Base-by-base conservation (phyloP, 2,888 invertebrate genomes). In the Rotaria socialis region DNA sequence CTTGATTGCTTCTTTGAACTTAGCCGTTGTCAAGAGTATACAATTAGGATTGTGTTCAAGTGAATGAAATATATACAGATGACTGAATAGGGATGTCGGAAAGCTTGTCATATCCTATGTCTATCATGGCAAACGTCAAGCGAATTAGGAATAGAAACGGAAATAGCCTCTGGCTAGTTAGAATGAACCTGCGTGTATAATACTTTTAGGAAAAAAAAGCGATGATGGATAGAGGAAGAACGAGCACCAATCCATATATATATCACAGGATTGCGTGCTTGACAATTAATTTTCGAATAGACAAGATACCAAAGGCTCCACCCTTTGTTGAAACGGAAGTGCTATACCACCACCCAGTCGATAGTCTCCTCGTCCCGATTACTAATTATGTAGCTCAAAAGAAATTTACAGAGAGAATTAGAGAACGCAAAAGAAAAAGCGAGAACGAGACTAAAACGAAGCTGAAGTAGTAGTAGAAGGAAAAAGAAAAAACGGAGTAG, bases 361-460 rank as follows among this genome's bases (percentile, higher is more conserved):
- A 67, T 67, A 14, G 67, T 67, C 67, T 67, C 67, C 67, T 67
- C 67, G 35, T 67, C 67, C 67, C 67, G 67, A 67, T 67, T 67
- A 67, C 67, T 67, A 67, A 67, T 67, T 67, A 67, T 67, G 67
- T 67, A 67, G 67, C 35, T 67, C 27, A 67, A 35, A 19, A 41
- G 35, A 67, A 19, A 67, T 19, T 67, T 35, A 35, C 67, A 67
- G 67, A 67, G 67, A 27, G 67, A 35, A 67, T 67, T 67, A 67
- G 67, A 67, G 67, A 67, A 67, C 27, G 67, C 67, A 67, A 67
- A 24, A 67, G 35, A 67, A 35, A 67, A 35, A 35, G 35, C 35
- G 19, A 67, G 67, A 41, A 67, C 35, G 67, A 67, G 27, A 41
- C 35, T 67, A 67, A 8, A 16, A 35, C 14, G 67, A 67, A 67